A percentile compares a stretch with the other conserved stretches of the same genome.
Conservation (phyloP, 2,797 vertebrate genomes). For the Lacerta agilis region DNA sequence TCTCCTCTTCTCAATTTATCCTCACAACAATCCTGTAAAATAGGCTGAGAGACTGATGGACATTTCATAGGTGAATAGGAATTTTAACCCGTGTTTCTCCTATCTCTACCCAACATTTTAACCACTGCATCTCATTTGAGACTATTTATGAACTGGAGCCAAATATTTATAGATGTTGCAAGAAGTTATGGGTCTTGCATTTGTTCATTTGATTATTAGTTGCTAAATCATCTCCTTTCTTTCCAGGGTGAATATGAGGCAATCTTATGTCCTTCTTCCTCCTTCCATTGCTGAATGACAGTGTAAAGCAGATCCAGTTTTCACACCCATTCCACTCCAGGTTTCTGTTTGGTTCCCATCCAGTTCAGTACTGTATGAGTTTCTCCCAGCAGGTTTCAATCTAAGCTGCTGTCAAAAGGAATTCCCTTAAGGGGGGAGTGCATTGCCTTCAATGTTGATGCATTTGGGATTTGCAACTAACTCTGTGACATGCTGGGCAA, state of each 20-base stretch:
- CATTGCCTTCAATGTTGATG: not conserved
- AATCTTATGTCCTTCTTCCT: not conserved
- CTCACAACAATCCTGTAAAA: too few relatives aligned
- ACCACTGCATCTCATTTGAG: not conserved
- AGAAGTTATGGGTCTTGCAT: not conserved
- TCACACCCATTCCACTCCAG: not conserved
- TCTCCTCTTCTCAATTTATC: not conserved
- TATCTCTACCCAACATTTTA: not conserved
- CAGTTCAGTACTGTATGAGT: not conserved
- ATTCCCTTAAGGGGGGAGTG: not conserved
- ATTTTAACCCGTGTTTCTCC: not conserved
- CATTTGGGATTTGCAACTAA: not conserved
- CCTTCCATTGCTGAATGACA: not conserved
- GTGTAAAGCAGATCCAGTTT: too few relatives aligned
- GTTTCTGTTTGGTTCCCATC: conserved; percentile 3
- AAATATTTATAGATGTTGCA: not conserved
- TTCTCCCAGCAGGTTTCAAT: not conserved
- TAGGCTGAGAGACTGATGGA: not conserved
- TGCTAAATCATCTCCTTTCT: not conserved
- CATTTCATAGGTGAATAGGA: not conserved
- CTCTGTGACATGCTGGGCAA: not conserved
- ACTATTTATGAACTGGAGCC: not conserved
- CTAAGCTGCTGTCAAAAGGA: not conserved
- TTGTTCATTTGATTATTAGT: not conserved
- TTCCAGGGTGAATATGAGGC: too few relatives aligned